Base-by-base conservation (phyloP, 2,888 invertebrate genomes). In the Caenorhabditis afra region DNA sequence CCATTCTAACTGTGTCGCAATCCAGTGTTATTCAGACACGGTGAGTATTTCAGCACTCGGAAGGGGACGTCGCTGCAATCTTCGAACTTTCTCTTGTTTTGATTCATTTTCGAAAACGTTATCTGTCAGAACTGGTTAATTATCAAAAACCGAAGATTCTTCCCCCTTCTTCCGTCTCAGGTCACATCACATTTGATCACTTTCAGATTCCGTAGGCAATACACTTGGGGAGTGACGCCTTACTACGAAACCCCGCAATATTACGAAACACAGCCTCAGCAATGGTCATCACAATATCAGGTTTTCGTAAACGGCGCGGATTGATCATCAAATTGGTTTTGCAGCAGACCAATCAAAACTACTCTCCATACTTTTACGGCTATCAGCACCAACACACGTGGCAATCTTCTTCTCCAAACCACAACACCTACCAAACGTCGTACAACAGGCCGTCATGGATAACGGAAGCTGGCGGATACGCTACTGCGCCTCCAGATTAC, bases 151-250 rank as follows among this genome's bases (percentile, higher is more conserved):
- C 55, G 52, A 73, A 57, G 50, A 58, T 71, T 64, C 39, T 16
- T 39, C 20, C 5, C 20, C 5, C n/a, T 59, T 61, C 44, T 35
- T 39, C 3, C 41, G 1, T 44, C 37, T n/a, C 23, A 22, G 22
- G 29, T 61, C 61, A 45, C n/a, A 22, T 66, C 18, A 18, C 5
- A 45, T 44, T 44, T 35, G 12, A 29, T n/a, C 20, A 50, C 47
- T 78, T 78, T 66, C 78, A 78, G 78, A 62, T 64, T 78, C 52
- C 71, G 71, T n/a, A 39, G 78, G 37, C 78, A 78, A 47, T 70
- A 77, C 22, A 41, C 29, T 4, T 78, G 78, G 78, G 64, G 61
- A 58, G 50, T 5, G 23, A 44, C 52, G 49, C 78, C 78, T 4
- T 78, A 78, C 66, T 78, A 65, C 71, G 52, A 50, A n/a, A 44